Base-by-base conservation (phyloP, 1,140 invertebrate genomes). In the Chymomyza costata region DNA sequence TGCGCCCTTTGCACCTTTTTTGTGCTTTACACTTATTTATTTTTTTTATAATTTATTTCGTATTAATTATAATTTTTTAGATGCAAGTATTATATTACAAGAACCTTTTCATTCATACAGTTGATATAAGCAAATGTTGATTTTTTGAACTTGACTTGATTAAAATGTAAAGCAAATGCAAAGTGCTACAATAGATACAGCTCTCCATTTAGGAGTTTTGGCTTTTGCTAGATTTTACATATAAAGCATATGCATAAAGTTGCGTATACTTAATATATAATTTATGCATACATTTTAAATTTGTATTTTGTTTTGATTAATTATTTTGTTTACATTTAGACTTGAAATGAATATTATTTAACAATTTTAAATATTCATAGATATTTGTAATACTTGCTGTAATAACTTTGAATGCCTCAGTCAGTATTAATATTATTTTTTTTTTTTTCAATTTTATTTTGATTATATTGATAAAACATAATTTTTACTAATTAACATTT, bases 391-490 rank as follows among this genome's bases (percentile, higher is more conserved):
- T 56, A 21, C 47, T 76, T 65, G 41, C 51, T 53, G 46, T 57
- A 37, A 54, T 74, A 74, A 76, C 73, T 80, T 78, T 78, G 73
- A 80, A 78, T 78, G 71, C 71, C 73, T 78, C 71, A 78, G 71
- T 78, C 71, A 78, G 71, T 78, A 78, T 71, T 48, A 57, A 49
- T 37, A 17, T 48, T 14, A 21, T 10, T 31, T 13, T 39, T 46
- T 25, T 31, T 16, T 18, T 37, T 40, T 37, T 19, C n/a, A 21
- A 39, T 19, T 7, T 40, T 2, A 35, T 1, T 43, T 44, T 30
- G 15, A 2, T 38, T 18, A 5, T 54, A n/a, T n/a, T n/a, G n/a
- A n/a, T n/a, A n/a, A n/a, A n/a, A n/a, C n/a, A n/a, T n/a, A n/a
- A n/a, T n/a, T n/a, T n/a, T n/a, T n/a, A n/a, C n/a, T n/a, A n/a